phyloP scores from a whole-genome alignment of 2,888 invertebrate species.

The Leucoptera coffeella region DNA sequence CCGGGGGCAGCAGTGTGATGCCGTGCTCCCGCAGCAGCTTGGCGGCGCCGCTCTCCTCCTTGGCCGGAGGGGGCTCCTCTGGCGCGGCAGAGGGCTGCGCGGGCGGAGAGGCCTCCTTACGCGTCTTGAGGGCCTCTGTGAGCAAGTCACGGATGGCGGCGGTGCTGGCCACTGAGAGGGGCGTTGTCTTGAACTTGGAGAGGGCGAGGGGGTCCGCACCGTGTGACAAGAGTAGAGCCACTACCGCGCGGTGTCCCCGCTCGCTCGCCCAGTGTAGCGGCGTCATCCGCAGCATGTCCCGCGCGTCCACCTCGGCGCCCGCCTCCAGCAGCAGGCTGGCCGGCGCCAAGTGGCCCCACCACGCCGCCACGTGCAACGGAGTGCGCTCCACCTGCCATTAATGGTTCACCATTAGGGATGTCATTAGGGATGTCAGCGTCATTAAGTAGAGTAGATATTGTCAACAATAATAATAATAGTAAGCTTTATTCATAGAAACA shows the following conservation, averaged over 20 bases:
- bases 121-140: too few species aligned
- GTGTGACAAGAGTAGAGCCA: constrained; percentile 58
- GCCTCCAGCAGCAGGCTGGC: constrained; percentile 61
- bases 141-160: too few species aligned
- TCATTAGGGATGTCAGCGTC: not conserved
- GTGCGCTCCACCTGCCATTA: constrained; percentile 62
- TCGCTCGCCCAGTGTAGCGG: constrained; percentile 85
- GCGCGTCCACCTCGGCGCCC: constrained; percentile 19
- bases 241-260: constrained; percentile 74
- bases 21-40: constrained; percentile 78
- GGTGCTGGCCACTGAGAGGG: too few species aligned
- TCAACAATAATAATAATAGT: too few species aligned
- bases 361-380: constrained; percentile 83
- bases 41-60: constrained; percentile 30
- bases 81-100: too few species aligned
- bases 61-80: too few species aligned
- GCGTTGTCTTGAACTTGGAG: too few species aligned
- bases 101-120: too few species aligned
- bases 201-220: constrained; percentile 21
- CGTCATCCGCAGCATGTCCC: constrained; percentile 39
- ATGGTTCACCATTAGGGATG: not conserved
- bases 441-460: too few species aligned
- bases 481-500: too few species aligned
- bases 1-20: constrained; percentile 78
- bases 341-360: constrained; percentile 73